Base-by-base conservation (phyloP, 2,113 vertebrate genomes). In the Caranx ignobilis region DNA sequence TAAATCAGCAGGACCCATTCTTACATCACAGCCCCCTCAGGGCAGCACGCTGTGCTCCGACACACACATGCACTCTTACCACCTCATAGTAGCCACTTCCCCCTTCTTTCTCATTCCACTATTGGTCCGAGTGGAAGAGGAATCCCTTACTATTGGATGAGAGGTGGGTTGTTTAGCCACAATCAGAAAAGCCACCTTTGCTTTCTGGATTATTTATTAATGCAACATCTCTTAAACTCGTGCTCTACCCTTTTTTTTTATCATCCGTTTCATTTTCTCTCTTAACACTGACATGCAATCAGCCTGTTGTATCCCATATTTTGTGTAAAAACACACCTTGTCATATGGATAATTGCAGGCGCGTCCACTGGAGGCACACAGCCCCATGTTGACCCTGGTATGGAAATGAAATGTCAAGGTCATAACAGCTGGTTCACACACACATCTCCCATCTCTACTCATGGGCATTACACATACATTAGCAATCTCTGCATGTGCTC, bases 1-100 rank as follows among this genome's bases (percentile, higher is more conserved):
- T 92, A 90, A 92, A 93, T 93, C 85, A 89, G 63, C 77, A 71
- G 52, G 16, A 54, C 32, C 15, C 37, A 13, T 74, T 87, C 57
- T 93, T 89, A 73, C 85, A 83, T 92, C 86, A 91, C 41, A 66
- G 11, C 63, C 34, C 47, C 87, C 86, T 66, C 68, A 8, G 71
- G 88, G 66, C 66, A 68, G 48, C 72, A 69, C 18, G 57, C 81
- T 73, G 65, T 3, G 4, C 63, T 76, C 59, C 34, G 5, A 77
- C 37, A 11, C 73, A 63, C 61, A 63, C 50, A 15, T 18, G 31
- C 21, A 13, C 45, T 50, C 66, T 56, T 52, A 60, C 70, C 50
- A 59, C 37, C 79, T 83, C 89, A 69, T 16, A 26, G 52, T 21
- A 21, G 50, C 73, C 61, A 26, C 76, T 77, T 71, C 77, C 64